These are phyloP conservation scores for Caenorhabditis sp. DNA, from an alignment of 2,888 invertebrate genomes.

Conservation along the genomic window DNA sequence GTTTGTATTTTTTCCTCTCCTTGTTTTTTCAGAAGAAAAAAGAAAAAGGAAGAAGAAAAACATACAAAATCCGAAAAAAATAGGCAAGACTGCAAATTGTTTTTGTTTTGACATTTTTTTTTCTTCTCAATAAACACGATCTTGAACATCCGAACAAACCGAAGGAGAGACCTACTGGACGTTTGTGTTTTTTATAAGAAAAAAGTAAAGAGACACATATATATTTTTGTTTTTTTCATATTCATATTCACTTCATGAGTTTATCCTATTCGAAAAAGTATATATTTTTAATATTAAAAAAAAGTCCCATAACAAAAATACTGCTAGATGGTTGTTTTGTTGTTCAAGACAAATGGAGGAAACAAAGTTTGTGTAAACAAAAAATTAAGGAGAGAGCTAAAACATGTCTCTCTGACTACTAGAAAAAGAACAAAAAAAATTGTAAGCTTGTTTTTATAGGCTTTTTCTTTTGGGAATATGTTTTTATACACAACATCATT, in stretches of 20 bases:
- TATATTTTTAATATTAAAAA: too few species aligned
- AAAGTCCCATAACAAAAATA: too few species aligned
- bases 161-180: background rate
- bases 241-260: too few species aligned
- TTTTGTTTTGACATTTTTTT: slow-evolving; percentile 20
- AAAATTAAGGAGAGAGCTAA: background rate
- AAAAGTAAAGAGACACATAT: background rate
- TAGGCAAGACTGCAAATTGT: slow-evolving; percentile 13
- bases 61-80: slow-evolving; percentile 2
- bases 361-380: background rate
- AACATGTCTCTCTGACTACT: background rate
- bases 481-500: background rate
- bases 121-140: slow-evolving; percentile 6
- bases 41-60: slow-evolving; percentile 5
- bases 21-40: background rate
- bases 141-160: slow-evolving; percentile 1
- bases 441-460: background rate
- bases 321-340: background rate
- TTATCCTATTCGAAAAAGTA: too few species aligned
- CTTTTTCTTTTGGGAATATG: background rate
- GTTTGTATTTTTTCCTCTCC: background rate
- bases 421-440: background rate
- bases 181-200: background rate
- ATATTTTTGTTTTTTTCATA: background rate
- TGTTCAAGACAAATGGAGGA: background rate